Evolutionary conservation across 2,888 invertebrate species (phyloP), one percentile per base, ranked within the genome.

Genomic region (Aspidiotus rigidus): DNA sequence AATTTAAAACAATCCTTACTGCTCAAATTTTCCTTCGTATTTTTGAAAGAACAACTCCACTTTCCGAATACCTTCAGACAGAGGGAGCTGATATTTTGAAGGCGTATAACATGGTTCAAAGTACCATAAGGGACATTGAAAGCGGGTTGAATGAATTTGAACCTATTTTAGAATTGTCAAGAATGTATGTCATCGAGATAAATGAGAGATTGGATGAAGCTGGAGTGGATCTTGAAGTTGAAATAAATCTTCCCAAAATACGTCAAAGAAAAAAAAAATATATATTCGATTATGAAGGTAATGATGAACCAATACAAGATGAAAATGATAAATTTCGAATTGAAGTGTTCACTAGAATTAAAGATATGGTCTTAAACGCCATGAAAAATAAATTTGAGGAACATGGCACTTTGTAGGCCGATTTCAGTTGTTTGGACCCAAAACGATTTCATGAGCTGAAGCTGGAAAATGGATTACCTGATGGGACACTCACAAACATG

Each of bases 51-150:
- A 69, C 63, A 42, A 62, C 67, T 44, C 69, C 71, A 7, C 41
- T 71, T 40, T 69, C 71, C 15, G 40, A 49, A 42, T 71, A 71
- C 62, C 56, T 71, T 49, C 71, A 71, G 62, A 69, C 69, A 40
- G 42, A 41, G 57, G 69, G 69, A 57, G 40, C 69, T 16, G 71
- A 69, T 60, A 53, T 56, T 41, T 56, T 71, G 49, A 69, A 71
- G 59, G 61, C 49, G 15, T 59, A 64, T 69, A 40, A 62, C 17
- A 64, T 63, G 69, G 56, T 71, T 57, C 49, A 63, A 63, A 39
- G 53, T 44, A 57, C 64, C 1, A 44, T 39, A 17, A 57, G 49
- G 28, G 56, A 56, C 13, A 42, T 70, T 9, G 44, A 64, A 64
- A 55, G 44, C 28, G 62, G 28, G 15, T 41, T 54, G 7, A 61